Base-by-base conservation (phyloP, 2,797 vertebrate genomes). In the Denticeps clupeoides region DNA sequence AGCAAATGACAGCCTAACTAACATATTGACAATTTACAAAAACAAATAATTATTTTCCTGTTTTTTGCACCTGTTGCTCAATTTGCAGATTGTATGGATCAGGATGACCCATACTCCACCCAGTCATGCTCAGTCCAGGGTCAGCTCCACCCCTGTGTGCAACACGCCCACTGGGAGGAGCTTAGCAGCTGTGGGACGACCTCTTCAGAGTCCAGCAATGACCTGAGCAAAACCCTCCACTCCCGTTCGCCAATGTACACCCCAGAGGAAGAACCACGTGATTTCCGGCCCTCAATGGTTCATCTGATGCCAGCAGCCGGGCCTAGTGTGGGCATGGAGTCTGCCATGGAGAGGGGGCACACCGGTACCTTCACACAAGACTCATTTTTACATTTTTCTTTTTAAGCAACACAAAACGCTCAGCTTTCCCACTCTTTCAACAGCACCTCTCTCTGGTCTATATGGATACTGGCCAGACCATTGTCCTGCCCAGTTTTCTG, bases 381-480 rank as follows among this genome's bases (percentile, higher is more conserved):
- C n/a, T n/a, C n/a, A n/a, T n/a, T n/a, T n/a, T n/a, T n/a, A n/a
- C n/a, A n/a, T n/a, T n/a, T n/a, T n/a, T n/a, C n/a, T n/a, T n/a
- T n/a, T n/a, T n/a, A n/a, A n/a, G n/a, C n/a, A n/a, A n/a, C n/a
- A n/a, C n/a, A n/a, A n/a, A n/a, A n/a, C n/a, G n/a, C n/a, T n/a
- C 44, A 29, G 40, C 59, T 1, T 64, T 74, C n/a, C 8, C 74
- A 64, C 66, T 77, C 11, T 67, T 77, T 31, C 67, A 75, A 71
- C 49, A 49, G 27, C 40, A 33, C 29, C 43, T 49, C 22, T 72
- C 26, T 62, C 71, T 0, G 71, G 60, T 26, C 58, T 84, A 71
- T 88, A 86, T 66, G 75, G 15, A 27, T 88, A 82, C 70, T 92
- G 89, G 88, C 81, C 85, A 15, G 86, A 91, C 2, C 65, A 26